These are phyloP conservation scores for Salvator merianae DNA, from an alignment of 2,113 vertebrate species.

Conservation along the genomic window DNA sequence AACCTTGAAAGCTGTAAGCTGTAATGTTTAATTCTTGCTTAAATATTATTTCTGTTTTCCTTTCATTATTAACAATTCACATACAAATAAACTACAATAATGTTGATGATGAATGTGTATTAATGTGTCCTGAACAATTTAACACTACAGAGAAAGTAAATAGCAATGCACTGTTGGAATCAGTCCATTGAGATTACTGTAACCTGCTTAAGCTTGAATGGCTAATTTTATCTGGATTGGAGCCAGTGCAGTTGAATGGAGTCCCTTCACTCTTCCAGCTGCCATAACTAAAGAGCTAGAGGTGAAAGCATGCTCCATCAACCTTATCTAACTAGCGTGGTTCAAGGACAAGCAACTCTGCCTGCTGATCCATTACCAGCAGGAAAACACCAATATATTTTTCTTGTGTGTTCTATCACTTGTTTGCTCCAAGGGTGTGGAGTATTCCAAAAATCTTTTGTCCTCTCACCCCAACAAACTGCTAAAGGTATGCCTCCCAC, in stretches of 20 bases:
- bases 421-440: neutral
- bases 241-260: neutral
- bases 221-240: neutral
- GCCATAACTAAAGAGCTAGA: too few species aligned
- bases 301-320: neutral
- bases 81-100: too few species aligned
- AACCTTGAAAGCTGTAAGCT: neutral
- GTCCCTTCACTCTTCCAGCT: neutral
- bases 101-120: neutral
- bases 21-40: constrained; percentile 31
- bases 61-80: neutral
- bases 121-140: neutral
- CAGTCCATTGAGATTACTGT: neutral
- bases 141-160: neutral
- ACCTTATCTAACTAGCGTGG: neutral
- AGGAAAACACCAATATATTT: neutral
- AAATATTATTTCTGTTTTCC: neutral
- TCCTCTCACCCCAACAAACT: too few species aligned
- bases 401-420: neutral
- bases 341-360: too few species aligned
- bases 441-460: too few species aligned
- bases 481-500: neutral
- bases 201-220: neutral
- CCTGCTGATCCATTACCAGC: too few species aligned
- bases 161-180: neutral